Percentiles rank a stretch among this genome's conserved stretches.
Evolutionary conservation across 1,140 invertebrate species (phyloP).

Genomic region (Sitophilus oryzae): DNA sequence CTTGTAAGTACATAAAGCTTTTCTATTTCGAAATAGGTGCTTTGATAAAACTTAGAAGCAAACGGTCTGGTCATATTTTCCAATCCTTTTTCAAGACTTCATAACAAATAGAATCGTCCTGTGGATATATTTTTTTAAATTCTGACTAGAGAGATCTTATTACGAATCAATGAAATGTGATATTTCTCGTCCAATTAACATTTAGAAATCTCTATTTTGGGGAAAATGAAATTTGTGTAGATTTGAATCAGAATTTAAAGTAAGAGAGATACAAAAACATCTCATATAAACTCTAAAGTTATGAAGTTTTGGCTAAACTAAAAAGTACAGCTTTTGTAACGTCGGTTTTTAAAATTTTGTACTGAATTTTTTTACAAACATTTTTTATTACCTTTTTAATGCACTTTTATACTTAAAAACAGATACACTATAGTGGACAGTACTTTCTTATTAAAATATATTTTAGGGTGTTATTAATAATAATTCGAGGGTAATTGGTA

Average conservation of each 20-base stretch:
- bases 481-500: not conserved
- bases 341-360: constrained; percentile 21
- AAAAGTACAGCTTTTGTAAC: constrained; percentile 14
- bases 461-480: constrained; percentile 3
- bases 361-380: constrained; percentile 28
- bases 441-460: constrained; percentile 10
- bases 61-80: constrained; percentile 6
- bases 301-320: constrained; percentile 7
- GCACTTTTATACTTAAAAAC: constrained; percentile 30
- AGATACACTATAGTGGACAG: constrained; percentile 9
- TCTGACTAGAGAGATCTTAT: not conserved
- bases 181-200: not conserved
- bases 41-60: constrained; percentile 15
- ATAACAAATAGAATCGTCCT: not conserved
- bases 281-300: not conserved
- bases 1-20: constrained; percentile 1
- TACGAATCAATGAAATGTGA: not conserved
- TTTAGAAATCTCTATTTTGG: not conserved
- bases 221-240: not conserved
- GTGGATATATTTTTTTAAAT: not conserved
- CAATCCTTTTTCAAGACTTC: constrained; percentile 10
- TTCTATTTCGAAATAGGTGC: constrained; percentile 19
- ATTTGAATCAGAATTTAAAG: not conserved
- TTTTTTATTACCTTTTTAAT: constrained; percentile 30
- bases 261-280: not conserved